Evolutionary conservation across 2,888 invertebrate species (phyloP).

Genomic region (Orchesella flavescens): DNA sequence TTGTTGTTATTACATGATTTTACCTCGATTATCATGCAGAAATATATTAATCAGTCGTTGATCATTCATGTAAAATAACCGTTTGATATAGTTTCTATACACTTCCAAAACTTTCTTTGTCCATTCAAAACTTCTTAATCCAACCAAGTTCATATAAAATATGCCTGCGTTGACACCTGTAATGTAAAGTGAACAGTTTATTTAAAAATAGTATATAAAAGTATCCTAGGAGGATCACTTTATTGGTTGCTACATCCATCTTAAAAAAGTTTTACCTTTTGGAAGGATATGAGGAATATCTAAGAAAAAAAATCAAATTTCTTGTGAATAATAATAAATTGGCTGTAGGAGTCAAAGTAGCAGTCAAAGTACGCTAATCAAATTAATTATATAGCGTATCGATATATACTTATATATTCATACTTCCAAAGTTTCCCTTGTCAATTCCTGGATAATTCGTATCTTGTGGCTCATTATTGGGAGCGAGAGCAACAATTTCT

Average conservation of each 20-base stretch:
- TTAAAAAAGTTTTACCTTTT: slow-evolving; percentile 1
- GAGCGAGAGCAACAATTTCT: not conserved
- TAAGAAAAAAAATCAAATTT: not conserved
- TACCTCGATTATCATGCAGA: not conserved
- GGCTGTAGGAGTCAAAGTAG: too few species aligned
- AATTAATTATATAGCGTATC: not conserved
- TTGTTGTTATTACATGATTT: not conserved
- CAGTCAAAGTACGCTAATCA: not conserved
- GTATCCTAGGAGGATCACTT: not conserved
- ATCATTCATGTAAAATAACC: not conserved
- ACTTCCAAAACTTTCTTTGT: not conserved
- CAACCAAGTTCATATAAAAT: slow-evolving; percentile 7
- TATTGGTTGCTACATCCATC: too few species aligned
- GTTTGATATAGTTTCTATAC: not conserved
- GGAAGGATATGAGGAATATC: not conserved
- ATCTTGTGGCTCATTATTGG: not conserved
- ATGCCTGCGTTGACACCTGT: slow-evolving; percentile 10
- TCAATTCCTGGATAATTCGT: not conserved
- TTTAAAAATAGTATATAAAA: not conserved
- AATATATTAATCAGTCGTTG: not conserved
- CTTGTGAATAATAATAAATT: too few species aligned
- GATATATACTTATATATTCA: not conserved
- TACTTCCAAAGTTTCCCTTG: not conserved
- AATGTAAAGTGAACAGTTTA: not conserved
- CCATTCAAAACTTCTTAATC: slow-evolving; percentile 10